These are phyloP conservation scores for Mobula birostris DNA, from an alignment of 2,113 vertebrate genomes.

Conservation along the genomic window DNA sequence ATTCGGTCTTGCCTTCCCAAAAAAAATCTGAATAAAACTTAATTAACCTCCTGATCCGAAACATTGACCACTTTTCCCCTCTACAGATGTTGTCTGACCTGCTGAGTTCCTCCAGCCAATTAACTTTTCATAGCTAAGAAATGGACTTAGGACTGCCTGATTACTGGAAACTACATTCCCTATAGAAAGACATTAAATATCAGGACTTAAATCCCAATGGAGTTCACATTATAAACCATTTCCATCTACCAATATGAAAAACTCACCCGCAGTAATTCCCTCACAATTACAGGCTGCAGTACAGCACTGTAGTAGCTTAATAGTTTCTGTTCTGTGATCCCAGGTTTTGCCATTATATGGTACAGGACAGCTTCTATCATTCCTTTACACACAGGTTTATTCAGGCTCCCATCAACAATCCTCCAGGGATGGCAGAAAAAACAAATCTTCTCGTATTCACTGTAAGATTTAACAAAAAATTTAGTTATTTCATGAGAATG, in stretches of 20 bases:
- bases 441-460: slow-evolving; percentile 46
- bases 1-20: not conserved
- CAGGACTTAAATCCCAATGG: not conserved
- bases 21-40: not conserved
- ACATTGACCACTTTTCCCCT: no score
- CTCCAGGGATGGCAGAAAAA: slow-evolving; percentile 88
- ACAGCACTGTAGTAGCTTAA: slow-evolving; percentile 71
- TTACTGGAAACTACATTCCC: not conserved
- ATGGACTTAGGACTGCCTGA: not conserved
- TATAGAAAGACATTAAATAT: not conserved
- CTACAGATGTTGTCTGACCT: no score
- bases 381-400: slow-evolving; percentile 80
- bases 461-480: not conserved
- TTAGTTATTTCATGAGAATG: not conserved
- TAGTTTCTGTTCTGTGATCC: slow-evolving; percentile 61
- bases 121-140: not conserved
- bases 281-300: slow-evolving; percentile 72
- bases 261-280: slow-evolving; percentile 79
- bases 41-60: not conserved
- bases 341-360: slow-evolving; percentile 81
- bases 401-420: slow-evolving; percentile 78
- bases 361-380: slow-evolving; percentile 84
- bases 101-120: not conserved
- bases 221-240: not conserved
- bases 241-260: not conserved